These are phyloP conservation scores for Zeugodacus cucurbitae DNA, from an alignment of 1,140 invertebrate genomes.

Conservation along the genomic window DNA sequence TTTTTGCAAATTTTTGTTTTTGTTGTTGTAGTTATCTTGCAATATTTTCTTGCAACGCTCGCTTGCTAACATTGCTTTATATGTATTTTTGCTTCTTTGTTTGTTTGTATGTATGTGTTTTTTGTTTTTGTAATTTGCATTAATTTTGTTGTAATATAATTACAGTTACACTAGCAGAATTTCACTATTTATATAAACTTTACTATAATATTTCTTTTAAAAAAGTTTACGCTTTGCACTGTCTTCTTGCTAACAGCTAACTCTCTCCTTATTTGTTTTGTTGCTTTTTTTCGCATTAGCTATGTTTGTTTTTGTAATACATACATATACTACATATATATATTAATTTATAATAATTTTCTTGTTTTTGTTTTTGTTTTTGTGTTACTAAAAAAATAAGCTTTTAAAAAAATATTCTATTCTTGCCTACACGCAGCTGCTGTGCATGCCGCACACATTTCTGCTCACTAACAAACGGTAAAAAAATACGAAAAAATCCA, in stretches of 20 bases:
- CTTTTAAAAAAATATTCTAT: constrained; percentile 8
- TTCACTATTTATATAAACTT: background rate
- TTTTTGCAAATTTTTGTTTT: background rate
- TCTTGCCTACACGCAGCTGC: background rate
- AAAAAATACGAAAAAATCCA: background rate
- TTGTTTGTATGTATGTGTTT: background rate
- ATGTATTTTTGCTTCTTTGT: background rate
- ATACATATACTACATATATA: constrained; percentile 4
- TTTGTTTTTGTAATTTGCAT: background rate
- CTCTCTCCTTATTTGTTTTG: background rate
- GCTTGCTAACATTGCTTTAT: background rate
- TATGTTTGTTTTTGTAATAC: background rate
- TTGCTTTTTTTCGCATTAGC: no score
- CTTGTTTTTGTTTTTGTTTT: constrained; percentile 30
- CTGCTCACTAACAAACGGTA: background rate
- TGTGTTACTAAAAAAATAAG: background rate
- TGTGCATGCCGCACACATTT: background rate
- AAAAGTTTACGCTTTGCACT: background rate
- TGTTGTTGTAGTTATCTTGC: background rate
- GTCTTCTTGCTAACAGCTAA: background rate
- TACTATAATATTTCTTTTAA: background rate
- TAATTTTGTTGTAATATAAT: background rate
- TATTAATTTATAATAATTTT: no score
- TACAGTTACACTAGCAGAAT: background rate
- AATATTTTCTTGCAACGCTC: background rate